A percentile compares a stretch with the other conserved stretches of the same genome.
Evolutionary conservation across 2,113 vertebrate species (phyloP).

Genomic region (Boulengeromyrus knoepffleri): DNA sequence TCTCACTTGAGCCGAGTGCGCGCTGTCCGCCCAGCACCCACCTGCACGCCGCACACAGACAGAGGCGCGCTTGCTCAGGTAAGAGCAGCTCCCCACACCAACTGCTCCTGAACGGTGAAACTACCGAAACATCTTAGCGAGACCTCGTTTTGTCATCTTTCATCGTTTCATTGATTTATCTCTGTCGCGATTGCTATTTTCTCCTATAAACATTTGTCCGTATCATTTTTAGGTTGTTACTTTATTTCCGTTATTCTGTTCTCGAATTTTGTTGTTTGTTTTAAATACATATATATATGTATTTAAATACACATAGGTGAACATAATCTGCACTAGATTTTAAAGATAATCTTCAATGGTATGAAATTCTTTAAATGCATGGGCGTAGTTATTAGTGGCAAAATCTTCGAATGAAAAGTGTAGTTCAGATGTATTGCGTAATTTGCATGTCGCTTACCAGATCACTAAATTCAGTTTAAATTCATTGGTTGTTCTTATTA

Average conservation of each 20-base stretch:
- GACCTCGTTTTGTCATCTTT: not conserved
- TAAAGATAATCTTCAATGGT: not conserved
- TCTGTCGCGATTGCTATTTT: not conserved
- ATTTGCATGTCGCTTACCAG: not conserved
- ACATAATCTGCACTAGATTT: not conserved
- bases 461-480: not conserved
- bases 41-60: slow-evolving; percentile 36
- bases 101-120: not conserved
- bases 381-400: not conserved
- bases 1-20: slow-evolving; percentile 52
- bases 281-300: not conserved
- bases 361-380: not conserved
- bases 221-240: not conserved
- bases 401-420: not conserved
- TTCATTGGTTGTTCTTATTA: not conserved
- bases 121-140: not conserved
- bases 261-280: not conserved
- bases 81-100: not conserved
- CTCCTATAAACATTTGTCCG: not conserved
- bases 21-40: slow-evolving; percentile 38
- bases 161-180: not conserved
- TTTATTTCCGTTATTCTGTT: not conserved
- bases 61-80: slow-evolving; percentile 24
- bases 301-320: not conserved
- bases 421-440: not conserved